These are phyloP conservation scores for Silurus glanis DNA, from an alignment of 2,113 vertebrate species.

Conservation along the genomic window DNA sequence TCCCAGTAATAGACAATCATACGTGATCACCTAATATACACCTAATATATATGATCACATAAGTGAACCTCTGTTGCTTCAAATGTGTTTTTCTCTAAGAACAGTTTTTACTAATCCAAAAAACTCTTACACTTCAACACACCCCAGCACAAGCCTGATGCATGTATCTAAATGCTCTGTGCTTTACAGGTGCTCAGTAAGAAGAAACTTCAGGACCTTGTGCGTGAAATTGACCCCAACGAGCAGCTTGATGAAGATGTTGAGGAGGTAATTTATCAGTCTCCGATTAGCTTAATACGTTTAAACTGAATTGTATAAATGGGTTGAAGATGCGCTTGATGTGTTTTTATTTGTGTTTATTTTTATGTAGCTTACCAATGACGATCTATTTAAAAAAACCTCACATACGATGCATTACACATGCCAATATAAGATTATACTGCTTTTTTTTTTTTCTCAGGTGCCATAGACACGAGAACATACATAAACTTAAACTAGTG, in stretches of 20 bases:
- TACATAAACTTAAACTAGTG: neutral
- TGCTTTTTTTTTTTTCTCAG: neutral
- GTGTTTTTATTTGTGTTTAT: neutral
- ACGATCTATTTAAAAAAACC: neutral
- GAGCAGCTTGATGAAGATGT: constrained; percentile 98
- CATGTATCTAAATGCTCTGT: neutral
- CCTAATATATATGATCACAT: neutral
- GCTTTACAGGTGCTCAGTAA: constrained; percentile 87
- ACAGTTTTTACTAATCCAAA: neutral
- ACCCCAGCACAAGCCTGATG: neutral
- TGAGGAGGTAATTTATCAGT: constrained; percentile 81
- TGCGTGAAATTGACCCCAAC: constrained; percentile 96
- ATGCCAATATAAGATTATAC: neutral
- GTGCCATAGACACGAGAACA: neutral
- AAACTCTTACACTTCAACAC: neutral
- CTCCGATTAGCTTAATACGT: neutral
- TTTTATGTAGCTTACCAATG: neutral
- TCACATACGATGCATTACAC: neutral
- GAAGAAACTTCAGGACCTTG: constrained; percentile 97
- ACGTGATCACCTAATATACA: neutral
- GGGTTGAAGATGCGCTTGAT: neutral
- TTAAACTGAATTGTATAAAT: constrained; percentile 6
- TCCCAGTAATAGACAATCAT: neutral
- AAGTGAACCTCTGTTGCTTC: neutral
- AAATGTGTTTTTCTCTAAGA: neutral